Base-by-base conservation (phyloP, 1,140 invertebrate genomes). In the Teleopsis dalmanni region DNA sequence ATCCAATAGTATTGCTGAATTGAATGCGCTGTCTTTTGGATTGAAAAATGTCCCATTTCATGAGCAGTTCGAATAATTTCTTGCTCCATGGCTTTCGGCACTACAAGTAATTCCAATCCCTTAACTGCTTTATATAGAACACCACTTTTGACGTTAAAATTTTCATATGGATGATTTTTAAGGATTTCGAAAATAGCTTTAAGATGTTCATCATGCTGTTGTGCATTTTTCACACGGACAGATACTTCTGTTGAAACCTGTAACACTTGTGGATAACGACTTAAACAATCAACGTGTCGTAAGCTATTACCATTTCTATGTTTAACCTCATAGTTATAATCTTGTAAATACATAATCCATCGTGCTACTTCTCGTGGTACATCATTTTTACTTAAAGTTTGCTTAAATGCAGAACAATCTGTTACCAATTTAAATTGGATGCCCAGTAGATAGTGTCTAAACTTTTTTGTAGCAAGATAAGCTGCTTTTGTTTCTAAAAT, bases 311-410 rank as follows among this genome's bases (percentile, higher is more conserved):
- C 59, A 18, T 53, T 47, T 51, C 70, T 59, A 56, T 75, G 71
- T 29, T 57, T 40, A 31, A 76, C 59, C 16, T 68, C 56, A 47
- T 70, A 72, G 18, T 62, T n/a, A 37, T 14, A 23, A 34, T 71
- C 62, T 51, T 73, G 66, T 36, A 72, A 52, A n/a, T 41, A 25
- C 11, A 56, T 36, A 4, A 48, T 55, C 66, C 65, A 72, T 27
- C 68, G 52, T 25, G 13, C 22, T 1, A 48, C 46, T 22, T 22
- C 34, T n/a, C 11, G 4, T 25, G 45, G 21, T n/a, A 62, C n/a
- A 37, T 64, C 58, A 40, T 56, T 57, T 46, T 62, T 63, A 1
- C 50, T 49, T 48, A 62, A 45, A 0, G 60, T 62, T 21, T 50
- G 52, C 36, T 59, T 38, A 34, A 70, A 66, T 21, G 63, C 65